Percentiles rank a stretch among this genome's conserved stretches.
Evolutionary conservation across 1,140 invertebrate species (phyloP).

Genomic region (Goniozus legneri): DNA sequence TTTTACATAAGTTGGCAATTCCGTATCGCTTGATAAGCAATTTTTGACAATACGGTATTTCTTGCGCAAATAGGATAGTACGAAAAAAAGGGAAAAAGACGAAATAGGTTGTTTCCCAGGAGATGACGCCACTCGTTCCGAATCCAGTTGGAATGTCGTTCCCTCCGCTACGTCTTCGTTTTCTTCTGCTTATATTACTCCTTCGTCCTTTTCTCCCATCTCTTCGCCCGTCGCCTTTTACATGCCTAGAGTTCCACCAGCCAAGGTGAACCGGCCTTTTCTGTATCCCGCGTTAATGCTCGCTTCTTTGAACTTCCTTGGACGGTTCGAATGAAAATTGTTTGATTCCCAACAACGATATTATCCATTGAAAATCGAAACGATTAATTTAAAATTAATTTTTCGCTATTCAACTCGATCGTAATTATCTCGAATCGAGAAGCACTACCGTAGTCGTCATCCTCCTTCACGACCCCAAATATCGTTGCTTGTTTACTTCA

Average conservation of each 20-base stretch:
- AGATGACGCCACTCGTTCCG: constrained; percentile 25
- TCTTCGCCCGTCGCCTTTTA: constrained; percentile 16
- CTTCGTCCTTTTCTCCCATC: constrained; percentile 4
- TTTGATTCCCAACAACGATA: constrained; percentile 21
- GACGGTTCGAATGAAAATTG: constrained; percentile 42
- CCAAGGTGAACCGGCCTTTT: constrained; percentile 51
- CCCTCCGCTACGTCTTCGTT: constrained; percentile 29
- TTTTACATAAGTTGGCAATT: too few species aligned
- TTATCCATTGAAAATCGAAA: constrained; percentile 22
- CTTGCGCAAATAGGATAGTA: too few species aligned
- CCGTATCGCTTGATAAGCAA: too few species aligned
- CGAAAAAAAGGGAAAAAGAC: too few species aligned
- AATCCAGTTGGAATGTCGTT: constrained; percentile 31
- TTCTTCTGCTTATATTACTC: constrained; percentile 14
- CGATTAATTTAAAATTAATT: too few species aligned
- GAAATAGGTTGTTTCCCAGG: constrained; percentile 30
- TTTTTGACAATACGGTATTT: too few species aligned
- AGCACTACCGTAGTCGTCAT: too few species aligned
- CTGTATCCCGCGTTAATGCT: constrained; percentile 30
- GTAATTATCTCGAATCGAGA: too few species aligned
- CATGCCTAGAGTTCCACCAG: constrained; percentile 35
- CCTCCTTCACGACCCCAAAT: too few species aligned
- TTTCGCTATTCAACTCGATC: too few species aligned
- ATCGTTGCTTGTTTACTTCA: too few species aligned
- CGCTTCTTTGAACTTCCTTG: constrained; percentile 39